These are phyloP conservation scores for Phoxinus phoxinus DNA, from an alignment of 2,113 vertebrate species.

Conservation along the genomic window DNA sequence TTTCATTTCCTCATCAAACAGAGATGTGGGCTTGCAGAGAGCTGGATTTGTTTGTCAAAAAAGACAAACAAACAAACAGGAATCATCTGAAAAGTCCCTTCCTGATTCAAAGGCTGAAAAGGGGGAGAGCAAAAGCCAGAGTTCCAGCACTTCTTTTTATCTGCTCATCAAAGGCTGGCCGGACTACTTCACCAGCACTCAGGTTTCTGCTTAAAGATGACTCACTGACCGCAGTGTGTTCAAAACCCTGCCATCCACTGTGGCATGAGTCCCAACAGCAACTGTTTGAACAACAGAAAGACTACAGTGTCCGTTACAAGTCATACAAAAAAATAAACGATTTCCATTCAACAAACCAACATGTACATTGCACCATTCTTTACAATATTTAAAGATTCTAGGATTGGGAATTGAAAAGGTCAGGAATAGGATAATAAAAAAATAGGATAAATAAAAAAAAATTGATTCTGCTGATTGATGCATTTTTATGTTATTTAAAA, in stretches of 20 bases:
- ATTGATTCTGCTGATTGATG: no score
- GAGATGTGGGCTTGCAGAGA: slow-evolving; percentile 8
- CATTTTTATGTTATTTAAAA: no score
- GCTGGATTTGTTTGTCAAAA: slow-evolving; percentile 33
- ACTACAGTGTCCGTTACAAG: slow-evolving; percentile 1
- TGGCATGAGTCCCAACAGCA: neutral
- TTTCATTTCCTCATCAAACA: slow-evolving; percentile 51
- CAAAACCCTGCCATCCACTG: neutral
- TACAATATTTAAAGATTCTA: neutral
- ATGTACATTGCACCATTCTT: neutral
- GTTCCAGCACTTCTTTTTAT: slow-evolving; percentile 40
- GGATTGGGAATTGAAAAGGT: no score
- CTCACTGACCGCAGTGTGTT: slow-evolving; percentile 12
- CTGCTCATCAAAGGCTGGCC: slow-evolving; percentile 41
- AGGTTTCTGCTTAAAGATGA: slow-evolving; percentile 17
- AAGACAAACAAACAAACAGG: slow-evolving; percentile 38
- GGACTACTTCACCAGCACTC: slow-evolving; percentile 38
- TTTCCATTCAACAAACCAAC: neutral
- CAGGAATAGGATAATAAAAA: no score
- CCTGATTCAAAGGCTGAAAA: slow-evolving; percentile 34
- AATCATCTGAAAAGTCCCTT: slow-evolving; percentile 11
- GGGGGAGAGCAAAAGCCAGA: neutral
- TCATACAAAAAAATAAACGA: no score
- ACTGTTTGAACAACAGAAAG: slow-evolving; percentile 5
- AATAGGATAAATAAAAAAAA: no score